Evolutionary conservation across 2,113 vertebrate genomes (phyloP), one percentile per base, ranked within the genome.

Genomic region (Hystrix cristata): DNA sequence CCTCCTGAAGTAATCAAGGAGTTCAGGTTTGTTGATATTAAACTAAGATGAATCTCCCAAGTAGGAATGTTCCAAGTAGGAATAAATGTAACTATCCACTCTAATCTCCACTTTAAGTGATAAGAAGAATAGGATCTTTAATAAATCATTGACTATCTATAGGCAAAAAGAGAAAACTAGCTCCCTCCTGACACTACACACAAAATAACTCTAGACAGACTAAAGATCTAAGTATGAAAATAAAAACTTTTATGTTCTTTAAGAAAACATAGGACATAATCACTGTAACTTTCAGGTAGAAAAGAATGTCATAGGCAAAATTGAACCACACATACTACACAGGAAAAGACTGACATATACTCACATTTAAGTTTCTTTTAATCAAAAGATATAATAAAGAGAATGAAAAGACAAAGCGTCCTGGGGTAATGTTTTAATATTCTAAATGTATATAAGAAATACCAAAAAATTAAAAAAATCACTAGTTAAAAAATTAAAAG

Each of bases 341-440:
- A 86, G 86, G n/a, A 60, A 92, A 93, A 84, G n/a, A 69, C 27
- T 31, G 29, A 62, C n/a, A n/a, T 69, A 57, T 65, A 16, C 27
- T 53, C n/a, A 12, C 31, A 25, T 94, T 90, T 55, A 60, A 80
- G 62, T 60, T 92, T 85, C 46, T 92, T 81, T 93, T 71, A 72
- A 62, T 53, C 5, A 71, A 84, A 94, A 76, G n/a, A 84, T 34
- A 34, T 0, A 78, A 88, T 65, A 27, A 82, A 46, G 25, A 90
- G 43, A 84, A 80, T 72, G 23, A 78, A 88, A 79, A 64, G 8
- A 65, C 15, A 67, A 60, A 65, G 6, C 48, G 81, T 29, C 34
- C 46, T 60, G 9, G 9, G 19, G 79, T 34, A 88, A 84, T 64
- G 8, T 51, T 31, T 78, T 90, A 38, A 79, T 51, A 92, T 85